Evolutionary conservation across 2,797 vertebrate genomes (phyloP).

Genomic region (Sciurus carolinensis): DNA sequence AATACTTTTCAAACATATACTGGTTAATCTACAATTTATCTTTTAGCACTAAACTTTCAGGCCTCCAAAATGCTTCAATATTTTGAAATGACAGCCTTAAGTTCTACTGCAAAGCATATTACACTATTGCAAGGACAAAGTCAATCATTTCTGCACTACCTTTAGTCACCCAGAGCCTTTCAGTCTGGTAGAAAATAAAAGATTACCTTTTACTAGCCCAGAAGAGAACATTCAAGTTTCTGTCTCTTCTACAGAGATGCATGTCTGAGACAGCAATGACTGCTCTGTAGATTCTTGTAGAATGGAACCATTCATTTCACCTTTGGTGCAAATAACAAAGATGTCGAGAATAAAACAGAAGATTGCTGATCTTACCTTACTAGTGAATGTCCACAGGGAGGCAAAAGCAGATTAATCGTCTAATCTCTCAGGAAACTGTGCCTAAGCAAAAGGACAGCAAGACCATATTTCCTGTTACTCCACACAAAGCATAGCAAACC

Average conservation of each 20-base stretch:
- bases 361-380: neutral
- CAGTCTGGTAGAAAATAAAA: neutral
- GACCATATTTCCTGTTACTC: neutral
- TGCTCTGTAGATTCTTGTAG: neutral
- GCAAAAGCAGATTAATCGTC: conserved; percentile 31
- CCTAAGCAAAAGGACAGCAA: neutral
- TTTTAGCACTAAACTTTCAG: conserved; percentile 14
- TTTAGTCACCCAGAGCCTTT: neutral
- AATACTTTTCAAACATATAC: neutral
- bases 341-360: neutral
- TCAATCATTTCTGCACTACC: neutral
- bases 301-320: neutral
- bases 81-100: neutral
- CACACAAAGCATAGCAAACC: neutral
- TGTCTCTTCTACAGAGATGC: neutral
- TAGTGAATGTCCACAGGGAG: neutral
- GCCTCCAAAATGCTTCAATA: neutral
- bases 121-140: neutral
- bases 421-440: neutral
- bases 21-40: neutral
- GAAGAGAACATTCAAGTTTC: neutral
- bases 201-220: neutral
- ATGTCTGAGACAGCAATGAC: neutral
- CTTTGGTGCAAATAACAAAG: neutral
- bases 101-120: neutral